Evolutionary conservation across 2,113 vertebrate genomes (phyloP), one percentile per base, ranked within the genome.

Genomic region (Periophthalmus modestus): DNA sequence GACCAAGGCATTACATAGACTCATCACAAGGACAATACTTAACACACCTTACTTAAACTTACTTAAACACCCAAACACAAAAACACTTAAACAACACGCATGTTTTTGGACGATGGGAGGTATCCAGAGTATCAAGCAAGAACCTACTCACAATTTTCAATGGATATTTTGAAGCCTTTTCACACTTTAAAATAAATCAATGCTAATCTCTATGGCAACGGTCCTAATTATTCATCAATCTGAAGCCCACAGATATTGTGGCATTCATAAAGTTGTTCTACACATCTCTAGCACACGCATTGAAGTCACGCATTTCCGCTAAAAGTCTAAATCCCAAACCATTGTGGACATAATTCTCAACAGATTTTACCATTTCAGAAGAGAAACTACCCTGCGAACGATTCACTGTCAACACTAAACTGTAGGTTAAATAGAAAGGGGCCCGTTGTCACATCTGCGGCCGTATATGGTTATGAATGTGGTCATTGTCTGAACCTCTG

Each of bases 401-500:
- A 7, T 10, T 7, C 7, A 43, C 39, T 55, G 52, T 55, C 52
- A 21, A 55, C 28, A 19, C 59, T 15, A 1, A 33, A 33, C 33
- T 34, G 28, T 34, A 62, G 28, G 24, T 34, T 62, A 7, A 34
- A 62, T 9, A 62, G 15, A 62, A 33, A 33, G 59, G 18, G 59
- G 59, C 58, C 58, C 54, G n/a, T 57, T 57, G 54, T 57, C 54
- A 43, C 39, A 23, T 57, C 54, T 11, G 19, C 7, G 21, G n/a
- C 57, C 28, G 33, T 34, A 5, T 62, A 18, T 18, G 24, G 59
- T 34, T 34, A 34, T 62, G 59, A 62, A 62, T 62, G 59, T 6
- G 16, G 28, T 62, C 62, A 65, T 36, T 65, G 33, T 65, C 16
- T n/a, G 18, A n/a, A 39, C 62, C 62, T n/a, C 33, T 65, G 62